A percentile compares a stretch with the other conserved stretches of the same genome.
phyloP scores from a whole-genome alignment of 2,888 invertebrate genomes.

The Athalia cordata region DNA sequence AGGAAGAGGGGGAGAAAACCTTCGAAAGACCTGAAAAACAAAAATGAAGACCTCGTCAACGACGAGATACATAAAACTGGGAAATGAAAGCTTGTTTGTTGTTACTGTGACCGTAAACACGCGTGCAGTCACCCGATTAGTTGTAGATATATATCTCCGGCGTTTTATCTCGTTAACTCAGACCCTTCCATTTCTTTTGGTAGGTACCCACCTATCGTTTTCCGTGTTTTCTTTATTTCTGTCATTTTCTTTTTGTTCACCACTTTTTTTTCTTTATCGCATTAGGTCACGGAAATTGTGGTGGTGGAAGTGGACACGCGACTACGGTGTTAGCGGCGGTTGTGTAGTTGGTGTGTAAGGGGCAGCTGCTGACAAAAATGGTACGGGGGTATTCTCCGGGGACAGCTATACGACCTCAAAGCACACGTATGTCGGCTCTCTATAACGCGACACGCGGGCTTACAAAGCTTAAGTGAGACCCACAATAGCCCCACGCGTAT shows the following conservation, averaged over 20 bases:
- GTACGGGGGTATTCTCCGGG: slow-evolving; percentile 15
- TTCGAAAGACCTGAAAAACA: not conserved
- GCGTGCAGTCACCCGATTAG: not conserved
- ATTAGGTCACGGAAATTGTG: too few relatives aligned
- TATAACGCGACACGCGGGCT: slow-evolving; percentile 40
- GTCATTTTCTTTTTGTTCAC: too few relatives aligned
- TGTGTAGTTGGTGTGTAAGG: not conserved
- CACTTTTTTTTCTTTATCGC: not conserved
- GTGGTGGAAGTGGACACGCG: too few relatives aligned
- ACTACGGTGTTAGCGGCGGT: too few relatives aligned
- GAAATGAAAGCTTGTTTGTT: not conserved
- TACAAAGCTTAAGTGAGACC: slow-evolving; percentile 40
- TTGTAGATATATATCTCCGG: not conserved
- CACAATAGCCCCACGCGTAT: slow-evolving; percentile 23
- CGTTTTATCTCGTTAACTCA: not conserved
- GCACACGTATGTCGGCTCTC: slow-evolving; percentile 32
- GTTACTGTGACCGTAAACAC: not conserved
- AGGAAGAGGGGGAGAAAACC: too few relatives aligned
- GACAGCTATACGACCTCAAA: slow-evolving; percentile 12
- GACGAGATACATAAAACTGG: not conserved
- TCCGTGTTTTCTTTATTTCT: not conserved
- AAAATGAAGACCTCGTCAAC: not conserved
- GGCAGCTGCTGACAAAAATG: slow-evolving; percentile 22
- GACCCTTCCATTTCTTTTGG: not conserved
- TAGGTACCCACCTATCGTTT: not conserved